phyloP scores from a whole-genome alignment of 2,888 invertebrate genomes.

The Teinopalpus imperialis region DNA sequence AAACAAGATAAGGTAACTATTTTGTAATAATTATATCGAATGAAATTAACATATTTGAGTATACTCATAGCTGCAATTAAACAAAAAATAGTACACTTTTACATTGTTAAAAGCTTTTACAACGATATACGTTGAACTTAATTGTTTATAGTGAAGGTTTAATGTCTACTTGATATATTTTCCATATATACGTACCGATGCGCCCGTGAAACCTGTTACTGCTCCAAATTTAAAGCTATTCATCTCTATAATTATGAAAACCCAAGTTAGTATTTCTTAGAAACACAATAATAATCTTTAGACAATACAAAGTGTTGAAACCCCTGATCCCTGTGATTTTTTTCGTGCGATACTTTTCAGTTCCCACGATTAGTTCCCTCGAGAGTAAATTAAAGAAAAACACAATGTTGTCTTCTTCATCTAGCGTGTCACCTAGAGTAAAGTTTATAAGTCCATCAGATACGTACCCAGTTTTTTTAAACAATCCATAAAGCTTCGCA shows the following conservation, averaged over 20 bases:
- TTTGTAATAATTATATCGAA: too few species aligned
- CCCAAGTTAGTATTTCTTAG: conserved; percentile 20
- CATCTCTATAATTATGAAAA: conserved; percentile 7
- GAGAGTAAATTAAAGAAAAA: conserved; percentile 60
- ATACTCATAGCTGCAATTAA: too few species aligned
- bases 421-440: conserved; percentile 28
- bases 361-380: conserved; percentile 69
- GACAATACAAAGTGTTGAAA: conserved; percentile 23
- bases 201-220: conserved; percentile 19
- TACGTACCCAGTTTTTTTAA: conserved; percentile 22
- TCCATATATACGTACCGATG: conserved; percentile 27
- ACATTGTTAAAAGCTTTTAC: too few species aligned
- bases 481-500: neutral
- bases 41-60: too few species aligned
- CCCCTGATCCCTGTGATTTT: conserved; percentile 55
- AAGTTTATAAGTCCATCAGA: conserved; percentile 28
- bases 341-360: conserved; percentile 51
- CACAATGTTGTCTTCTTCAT: conserved; percentile 53
- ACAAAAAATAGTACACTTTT: too few species aligned
- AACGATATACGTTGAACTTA: too few species aligned
- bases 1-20: too few species aligned
- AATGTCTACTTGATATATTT: conserved; percentile 34
- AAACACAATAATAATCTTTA: conserved; percentile 12
- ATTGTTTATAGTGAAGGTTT: conserved; percentile 1
- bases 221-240: conserved; percentile 8